Evolutionary conservation across 2,113 vertebrate species (phyloP), one percentile per base, ranked within the genome.

Genomic region (Formicarius rufipectus): DNA sequence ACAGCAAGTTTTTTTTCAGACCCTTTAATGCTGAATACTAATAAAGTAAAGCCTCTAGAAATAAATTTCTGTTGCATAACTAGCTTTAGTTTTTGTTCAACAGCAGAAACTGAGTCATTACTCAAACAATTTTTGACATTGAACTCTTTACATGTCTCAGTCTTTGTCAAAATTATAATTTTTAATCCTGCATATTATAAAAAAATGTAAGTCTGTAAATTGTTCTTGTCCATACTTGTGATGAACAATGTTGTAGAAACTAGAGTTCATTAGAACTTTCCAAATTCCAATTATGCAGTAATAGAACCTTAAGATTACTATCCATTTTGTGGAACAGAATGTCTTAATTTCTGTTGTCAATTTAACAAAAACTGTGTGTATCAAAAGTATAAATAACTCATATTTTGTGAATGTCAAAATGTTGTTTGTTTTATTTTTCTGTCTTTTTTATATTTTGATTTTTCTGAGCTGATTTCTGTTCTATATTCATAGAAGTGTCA

Each of bases 401-500:
- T 68, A 60, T 33, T 59, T 71, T 10, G 58, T 45, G 37, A 84
- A 87, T 71, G 21, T 44, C 35, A 79, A 35, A 27, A 28, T 20
- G n/a, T 37, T 59, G n/a, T n/a, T n/a, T 44, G 28, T 6, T 3
- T 25, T 16, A 9, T 21, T 42, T 0, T 4, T 1, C 12, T 10
- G 4, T 13, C 7, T 25, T 30, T 33, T 42, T 63, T n/a, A 7
- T 81, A 16, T 74, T 86, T 92, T 63, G 23, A 33, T 24, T 69
- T 52, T 74, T 80, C 6, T 78, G 23, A 75, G 24, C 23, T 31
- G 23, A 68, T 72, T 84, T 84, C 4, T 10, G 42, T 93, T 28
- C 33, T 37, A 22, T 11, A 22, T 44, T 60, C 3, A 23, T 30
- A 58, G 44, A 87, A 80, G n/a, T 30, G 15, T 14, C 7, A 49